Evolutionary conservation across 1,140 invertebrate genomes (phyloP).

Genomic region (Musca vetustissima): DNA sequence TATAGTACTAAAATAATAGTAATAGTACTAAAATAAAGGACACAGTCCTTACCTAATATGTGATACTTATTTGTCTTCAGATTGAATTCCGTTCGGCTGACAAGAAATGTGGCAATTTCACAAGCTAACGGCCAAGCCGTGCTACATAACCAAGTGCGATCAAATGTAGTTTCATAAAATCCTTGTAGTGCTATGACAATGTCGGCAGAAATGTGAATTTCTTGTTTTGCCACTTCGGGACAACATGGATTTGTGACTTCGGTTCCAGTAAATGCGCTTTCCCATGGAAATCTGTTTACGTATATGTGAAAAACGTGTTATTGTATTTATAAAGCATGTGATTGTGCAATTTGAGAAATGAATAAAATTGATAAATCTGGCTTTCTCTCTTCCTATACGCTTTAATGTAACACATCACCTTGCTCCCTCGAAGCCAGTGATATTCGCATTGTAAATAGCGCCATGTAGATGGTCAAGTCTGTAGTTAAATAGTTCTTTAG

Average conservation of each 20-base stretch:
- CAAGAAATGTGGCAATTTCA: constrained; percentile 61
- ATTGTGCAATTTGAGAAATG: too few species aligned
- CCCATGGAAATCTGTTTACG: constrained; percentile 59
- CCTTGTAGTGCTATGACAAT: constrained; percentile 60
- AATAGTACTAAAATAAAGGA: not conserved
- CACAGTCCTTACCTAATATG: constrained; percentile 54
- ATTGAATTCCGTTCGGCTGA: constrained; percentile 58
- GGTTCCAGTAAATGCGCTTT: constrained; percentile 61
- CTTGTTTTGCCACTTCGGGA: constrained; percentile 59
- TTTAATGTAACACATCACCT: constrained; percentile 27
- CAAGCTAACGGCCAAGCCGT: constrained; percentile 59
- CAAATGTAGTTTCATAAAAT: constrained; percentile 57
- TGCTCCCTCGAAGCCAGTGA: constrained; percentile 42
- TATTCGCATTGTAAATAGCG: constrained; percentile 45
- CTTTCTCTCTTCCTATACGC: too few species aligned
- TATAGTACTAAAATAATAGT: constrained; percentile 28
- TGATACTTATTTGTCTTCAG: constrained; percentile 56
- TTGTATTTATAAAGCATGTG: too few species aligned
- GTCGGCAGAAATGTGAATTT: constrained; percentile 61
- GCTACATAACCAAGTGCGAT: constrained; percentile 54
- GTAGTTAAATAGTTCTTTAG: constrained; percentile 41
- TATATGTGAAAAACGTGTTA: too few species aligned
- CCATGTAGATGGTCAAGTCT: constrained; percentile 34
- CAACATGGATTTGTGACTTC: constrained; percentile 63
- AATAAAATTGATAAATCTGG: too few species aligned